Conservation (phyloP, 2,113 vertebrate species). For the Phyllostomus discolor region DNA sequence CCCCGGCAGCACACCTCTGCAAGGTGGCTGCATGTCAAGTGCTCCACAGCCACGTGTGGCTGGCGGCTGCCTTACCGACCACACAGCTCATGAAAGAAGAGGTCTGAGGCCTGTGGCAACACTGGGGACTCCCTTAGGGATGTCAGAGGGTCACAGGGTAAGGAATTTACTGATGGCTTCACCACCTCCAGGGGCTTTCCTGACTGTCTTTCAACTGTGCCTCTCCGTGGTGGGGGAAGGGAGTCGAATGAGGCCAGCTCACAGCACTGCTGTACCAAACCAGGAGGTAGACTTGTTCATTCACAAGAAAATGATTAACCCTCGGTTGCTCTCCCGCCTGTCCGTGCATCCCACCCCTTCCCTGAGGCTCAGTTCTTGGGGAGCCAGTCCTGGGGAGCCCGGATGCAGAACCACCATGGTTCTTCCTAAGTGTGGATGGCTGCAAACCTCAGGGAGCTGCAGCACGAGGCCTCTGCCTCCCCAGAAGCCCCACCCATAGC, state of each 20-base stretch:
- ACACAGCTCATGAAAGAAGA: neutral
- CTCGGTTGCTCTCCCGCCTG: fast-evolving
- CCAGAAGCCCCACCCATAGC: neutral
- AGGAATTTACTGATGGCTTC: neutral
- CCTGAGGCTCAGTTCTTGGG: neutral
- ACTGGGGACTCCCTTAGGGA: neutral
- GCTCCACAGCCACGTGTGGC: neutral
- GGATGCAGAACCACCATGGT: neutral
- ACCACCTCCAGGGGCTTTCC: neutral
- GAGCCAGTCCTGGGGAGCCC: neutral
- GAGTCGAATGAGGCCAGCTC: neutral
- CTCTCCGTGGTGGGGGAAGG: neutral
- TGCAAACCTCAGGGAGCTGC: neutral
- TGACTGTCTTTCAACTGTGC: neutral
- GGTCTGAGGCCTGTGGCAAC: neutral
- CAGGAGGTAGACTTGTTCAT: neutral
- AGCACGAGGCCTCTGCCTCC: neutral
- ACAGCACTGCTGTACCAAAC: neutral
- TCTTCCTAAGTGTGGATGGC: neutral
- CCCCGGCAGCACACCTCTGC: neutral
- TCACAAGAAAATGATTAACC: neutral
- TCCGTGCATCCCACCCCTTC: neutral
- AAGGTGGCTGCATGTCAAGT: neutral
- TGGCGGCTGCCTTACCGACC: neutral
- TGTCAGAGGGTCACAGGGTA: fast-evolving